Base-by-base conservation (phyloP, 2,888 invertebrate genomes). In the Sepiola atlantica region DNA sequence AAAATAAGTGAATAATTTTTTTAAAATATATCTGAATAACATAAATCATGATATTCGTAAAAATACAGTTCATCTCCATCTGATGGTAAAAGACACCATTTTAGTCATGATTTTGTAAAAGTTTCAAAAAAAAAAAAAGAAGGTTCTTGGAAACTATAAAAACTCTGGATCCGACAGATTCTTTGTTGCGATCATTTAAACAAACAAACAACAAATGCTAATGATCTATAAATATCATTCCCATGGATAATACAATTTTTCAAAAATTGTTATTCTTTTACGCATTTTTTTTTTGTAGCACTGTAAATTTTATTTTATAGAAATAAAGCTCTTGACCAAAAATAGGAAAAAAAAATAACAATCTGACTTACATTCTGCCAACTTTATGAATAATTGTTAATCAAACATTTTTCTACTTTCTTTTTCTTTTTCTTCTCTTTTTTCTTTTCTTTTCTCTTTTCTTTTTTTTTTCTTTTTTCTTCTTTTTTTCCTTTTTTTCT, bases 311-410 rank as follows among this genome's bases (percentile, higher is more conserved):
- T 14, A 77, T 77, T 77, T 77, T 77, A n/a, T 77, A 77, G 77
- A n/a, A 77, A 77, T 77, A 77, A 77, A 77, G 77, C n/a, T 77
- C 77, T 77, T 77, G 77, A 77, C 77, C 77, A 77, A 77, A 77
- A 77, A 32, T 77, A n/a, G 77, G 77, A 16, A 77, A 61, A 77
- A n/a, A 77, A 16, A 3, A 16, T 16, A 14, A 20, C n/a, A n/a
- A 21, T 18, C n/a, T 77, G 77, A 77, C 14, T 77, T 77, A n/a
- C n/a, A 77, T 77, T 77, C 77, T 77, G 77, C n/a, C 14, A 32
- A n/a, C n/a, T 77, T 77, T 18, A n/a, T 77, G 77, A 77, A 77
- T 8, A 77, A n/a, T 21, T 16, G 32, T 10, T n/a, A 12, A n/a
- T 77, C 16, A 77, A 77, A 77, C 55, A 20, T 55, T 21, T 55